These are phyloP conservation scores for Piaya cayana DNA, from an alignment of 2,113 vertebrate species.

Conservation along the genomic window DNA sequence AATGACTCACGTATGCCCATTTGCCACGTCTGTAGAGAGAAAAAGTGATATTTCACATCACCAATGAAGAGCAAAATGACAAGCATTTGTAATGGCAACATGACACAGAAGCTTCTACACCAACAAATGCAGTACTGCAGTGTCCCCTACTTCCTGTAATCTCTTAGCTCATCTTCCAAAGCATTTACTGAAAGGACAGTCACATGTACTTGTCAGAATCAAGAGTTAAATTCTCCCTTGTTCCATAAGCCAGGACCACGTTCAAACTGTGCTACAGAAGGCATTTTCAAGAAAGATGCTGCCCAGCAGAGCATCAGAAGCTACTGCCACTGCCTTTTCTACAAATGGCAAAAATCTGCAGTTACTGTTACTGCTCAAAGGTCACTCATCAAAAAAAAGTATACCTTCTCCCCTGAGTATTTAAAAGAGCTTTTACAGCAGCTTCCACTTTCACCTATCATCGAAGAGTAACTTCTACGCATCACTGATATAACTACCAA, in stretches of 20 bases:
- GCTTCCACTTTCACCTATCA: neutral
- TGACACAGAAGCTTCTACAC: neutral
- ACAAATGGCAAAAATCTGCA: neutral
- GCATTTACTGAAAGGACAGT: neutral
- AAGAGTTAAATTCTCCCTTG: neutral
- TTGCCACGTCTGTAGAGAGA: neutral
- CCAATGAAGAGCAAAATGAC: neutral
- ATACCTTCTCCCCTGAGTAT: neutral
- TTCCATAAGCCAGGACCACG: neutral
- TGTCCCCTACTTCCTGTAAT: neutral
- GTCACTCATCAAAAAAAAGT: neutral
- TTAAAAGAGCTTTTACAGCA: neutral
- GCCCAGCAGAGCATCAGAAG: neutral
- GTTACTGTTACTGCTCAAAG: neutral
- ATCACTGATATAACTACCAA: neutral
- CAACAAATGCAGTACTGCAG: neutral
- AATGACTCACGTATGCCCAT: neutral
- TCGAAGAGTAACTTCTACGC: neutral
- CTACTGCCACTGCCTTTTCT: neutral
- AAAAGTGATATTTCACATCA: neutral
- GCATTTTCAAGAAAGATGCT: neutral
- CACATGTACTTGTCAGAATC: neutral
- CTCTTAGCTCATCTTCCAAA: neutral
- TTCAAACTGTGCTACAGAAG: neutral
- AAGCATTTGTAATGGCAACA: neutral